Evolutionary conservation across 2,888 invertebrate genomes (phyloP), one percentile per base, ranked within the genome.

Genomic region (Criorhina ranunculi): DNA sequence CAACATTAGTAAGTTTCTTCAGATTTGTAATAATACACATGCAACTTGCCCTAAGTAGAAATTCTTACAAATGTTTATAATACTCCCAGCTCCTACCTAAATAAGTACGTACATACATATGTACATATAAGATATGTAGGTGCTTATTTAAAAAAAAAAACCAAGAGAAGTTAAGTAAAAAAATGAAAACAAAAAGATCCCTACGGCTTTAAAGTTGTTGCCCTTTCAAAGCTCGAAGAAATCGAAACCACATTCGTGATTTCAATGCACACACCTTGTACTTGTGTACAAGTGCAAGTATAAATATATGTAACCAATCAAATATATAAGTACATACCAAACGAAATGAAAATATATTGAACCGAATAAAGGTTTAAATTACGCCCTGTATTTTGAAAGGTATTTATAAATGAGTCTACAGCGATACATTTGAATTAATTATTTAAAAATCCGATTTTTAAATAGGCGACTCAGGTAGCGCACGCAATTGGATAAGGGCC

Each of bases 181-280:
- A 31, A 9, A 33, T 15, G 0, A 55, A 57, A 57, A 19, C n/a
- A 19, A 57, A 19, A 15, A 5, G 17, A 6, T 9, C 8, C 8
- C 35, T 57, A n/a, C 19, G n/a, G 5, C 11, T 37, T 57, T 11
- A 59, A 24, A 59, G 19, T 59, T 59, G 11, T 37, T 40, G 19
- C 37, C 40, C 57, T 24, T 40, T 53, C 53, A n/a, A 17, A 33
- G 9, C 9, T 33, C 33, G 19, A 37, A 51, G 64, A n/a, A 66
- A 66, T 66, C 51, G 64, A 66, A 37, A 66, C 64, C 49, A 37
- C 5, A 19, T 1, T 24, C 51, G 64, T 19, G 64, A 49, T 66
- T 66, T 12, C 49, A 6, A 19, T 49, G n/a, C n/a, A 51, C 7
- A 31, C 17, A 51, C 64, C 44, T 62, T 46, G 60, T 17, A 44